These are phyloP conservation scores for Ectemnius cavifrons DNA, from an alignment of 2,888 invertebrate species.

Conservation along the genomic window DNA sequence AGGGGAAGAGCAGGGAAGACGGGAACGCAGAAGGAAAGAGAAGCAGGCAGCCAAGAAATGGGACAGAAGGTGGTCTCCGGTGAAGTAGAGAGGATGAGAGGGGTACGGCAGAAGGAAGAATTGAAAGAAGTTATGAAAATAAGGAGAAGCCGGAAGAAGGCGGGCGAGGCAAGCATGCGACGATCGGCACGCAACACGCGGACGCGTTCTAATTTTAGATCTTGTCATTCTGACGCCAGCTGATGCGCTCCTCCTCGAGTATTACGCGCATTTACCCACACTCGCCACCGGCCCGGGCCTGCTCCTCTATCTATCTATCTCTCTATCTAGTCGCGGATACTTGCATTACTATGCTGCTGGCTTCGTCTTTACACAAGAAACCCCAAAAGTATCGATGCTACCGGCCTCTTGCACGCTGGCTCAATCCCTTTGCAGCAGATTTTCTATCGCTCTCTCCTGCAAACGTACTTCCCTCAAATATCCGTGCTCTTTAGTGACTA, in stretches of 20 bases:
- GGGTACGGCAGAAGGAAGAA: conserved; percentile 53
- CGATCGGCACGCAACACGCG: conserved; percentile 76
- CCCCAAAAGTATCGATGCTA: too few relatives aligned
- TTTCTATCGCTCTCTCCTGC: background rate
- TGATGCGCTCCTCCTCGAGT: conserved; percentile 73
- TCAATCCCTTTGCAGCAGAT: background rate
- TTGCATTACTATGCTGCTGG: too few relatives aligned
- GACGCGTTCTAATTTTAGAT: conserved; percentile 76
- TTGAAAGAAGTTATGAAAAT: conserved; percentile 76
- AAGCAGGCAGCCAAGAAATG: background rate
- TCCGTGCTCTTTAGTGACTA: background rate
- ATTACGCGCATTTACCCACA: conserved; percentile 76
- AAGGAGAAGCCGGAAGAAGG: conserved; percentile 77
- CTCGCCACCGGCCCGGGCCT: conserved; percentile 32
- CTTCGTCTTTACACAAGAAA: too few relatives aligned
- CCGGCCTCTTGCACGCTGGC: conserved; percentile 13
- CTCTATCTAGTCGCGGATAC: too few relatives aligned
- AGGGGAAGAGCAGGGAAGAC: conserved; percentile 10
- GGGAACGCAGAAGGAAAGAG: conserved; percentile 2
- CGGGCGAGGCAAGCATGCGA: conserved; percentile 76
- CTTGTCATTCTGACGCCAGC: conserved; percentile 77
- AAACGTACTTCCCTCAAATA: conserved; percentile 5
- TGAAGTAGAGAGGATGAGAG: conserved; percentile 15
- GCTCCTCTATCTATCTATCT: conserved; percentile 14
- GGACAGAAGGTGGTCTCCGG: conserved; percentile 5